Evolutionary conservation across 2,797 vertebrate species (phyloP).

Genomic region (Tinamus major): DNA sequence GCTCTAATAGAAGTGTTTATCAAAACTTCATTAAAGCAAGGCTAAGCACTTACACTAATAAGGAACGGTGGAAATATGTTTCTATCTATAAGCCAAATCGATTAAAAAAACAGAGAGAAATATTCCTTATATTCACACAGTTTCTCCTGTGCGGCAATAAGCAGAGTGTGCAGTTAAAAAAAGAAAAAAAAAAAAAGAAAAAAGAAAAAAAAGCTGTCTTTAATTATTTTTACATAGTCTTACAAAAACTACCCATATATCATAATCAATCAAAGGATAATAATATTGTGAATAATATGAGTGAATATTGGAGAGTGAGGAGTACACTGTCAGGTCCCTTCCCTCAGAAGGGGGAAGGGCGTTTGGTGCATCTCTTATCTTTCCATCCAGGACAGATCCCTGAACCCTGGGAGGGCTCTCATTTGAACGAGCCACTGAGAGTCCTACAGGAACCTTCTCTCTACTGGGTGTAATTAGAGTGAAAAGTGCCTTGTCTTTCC

Average conservation of each 20-base stretch:
- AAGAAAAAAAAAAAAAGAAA: no score
- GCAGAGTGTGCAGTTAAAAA: no score
- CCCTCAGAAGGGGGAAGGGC: neutral
- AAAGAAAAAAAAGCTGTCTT: neutral
- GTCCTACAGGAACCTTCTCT: neutral
- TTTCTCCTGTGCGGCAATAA: neutral
- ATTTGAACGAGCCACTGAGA: neutral
- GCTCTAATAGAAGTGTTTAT: neutral
- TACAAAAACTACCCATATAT: neutral
- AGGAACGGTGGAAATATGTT: neutral
- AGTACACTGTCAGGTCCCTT: neutral
- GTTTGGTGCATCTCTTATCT: neutral
- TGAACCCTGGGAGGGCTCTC: neutral
- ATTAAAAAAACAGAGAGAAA: neutral
- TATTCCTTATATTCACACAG: neutral
- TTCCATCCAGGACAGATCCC: neutral
- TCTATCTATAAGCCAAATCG: neutral
- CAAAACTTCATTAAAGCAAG: neutral
- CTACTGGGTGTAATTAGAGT: neutral
- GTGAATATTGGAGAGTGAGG: neutral
- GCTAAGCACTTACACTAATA: neutral
- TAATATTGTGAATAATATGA: neutral
- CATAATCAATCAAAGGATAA: neutral
- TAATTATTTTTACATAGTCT: neutral
- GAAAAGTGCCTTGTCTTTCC: neutral